phyloP scores from a whole-genome alignment of 2,797 vertebrate genomes.

The Manis crassicaudata region DNA sequence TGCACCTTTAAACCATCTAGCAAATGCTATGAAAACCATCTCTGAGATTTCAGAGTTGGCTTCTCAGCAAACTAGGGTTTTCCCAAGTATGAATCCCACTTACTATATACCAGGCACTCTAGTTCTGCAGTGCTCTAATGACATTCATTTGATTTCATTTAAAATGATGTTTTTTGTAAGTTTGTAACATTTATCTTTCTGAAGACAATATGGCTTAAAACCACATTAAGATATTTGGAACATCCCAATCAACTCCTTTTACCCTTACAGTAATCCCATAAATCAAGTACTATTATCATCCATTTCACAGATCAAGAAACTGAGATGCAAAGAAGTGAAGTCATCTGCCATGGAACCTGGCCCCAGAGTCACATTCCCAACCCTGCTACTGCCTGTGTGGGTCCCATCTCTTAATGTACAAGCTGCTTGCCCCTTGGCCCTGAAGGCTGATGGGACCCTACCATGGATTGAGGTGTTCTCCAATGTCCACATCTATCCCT shows the following conservation, averaged over 20 bases:
- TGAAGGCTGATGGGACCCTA: background rate
- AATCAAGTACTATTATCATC: background rate
- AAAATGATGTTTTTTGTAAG: background rate
- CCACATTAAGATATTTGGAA: background rate
- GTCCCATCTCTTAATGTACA: background rate
- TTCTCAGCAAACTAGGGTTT: background rate
- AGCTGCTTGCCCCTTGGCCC: background rate
- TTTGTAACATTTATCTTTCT: background rate
- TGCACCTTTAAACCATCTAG: background rate
- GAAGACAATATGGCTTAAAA: background rate
- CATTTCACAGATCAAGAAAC: background rate
- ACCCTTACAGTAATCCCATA: background rate
- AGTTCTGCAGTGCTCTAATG: background rate
- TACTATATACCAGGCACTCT: background rate
- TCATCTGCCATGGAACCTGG: background rate
- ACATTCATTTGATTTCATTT: background rate
- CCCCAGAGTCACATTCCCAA: background rate
- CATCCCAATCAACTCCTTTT: background rate
- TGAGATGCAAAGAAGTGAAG: background rate
- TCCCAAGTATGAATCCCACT: background rate
- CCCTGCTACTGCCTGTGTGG: background rate
- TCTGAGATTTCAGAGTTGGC: background rate
- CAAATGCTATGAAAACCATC: background rate
- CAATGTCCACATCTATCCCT: too few species aligned
- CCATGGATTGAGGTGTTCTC: accelerated